Percentiles rank a stretch among this genome's conserved stretches.
phyloP scores from a whole-genome alignment of 1,140 invertebrate species.

The fruit fly (Drosophila melanogaster) region Release_6_plus_ISO1_MT NT_033777.3:27789001-27789500 shows the following conservation, averaged over 20 bases:
- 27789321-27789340: constrained; percentile 12
- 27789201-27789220: constrained; percentile 66
- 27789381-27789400: constrained; percentile 22
- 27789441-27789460: constrained; percentile 80
- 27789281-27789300: constrained; percentile 77
- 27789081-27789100: constrained; percentile 86
- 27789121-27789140: constrained; percentile 7
- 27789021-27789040: constrained; percentile 88
- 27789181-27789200: constrained; percentile 32
- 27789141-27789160: constrained; percentile 23
- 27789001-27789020: constrained; percentile 88
- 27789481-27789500: constrained; percentile 50
- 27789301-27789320: constrained; percentile 63
- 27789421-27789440: constrained; percentile 70
- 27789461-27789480: constrained; percentile 71
- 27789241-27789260: constrained; percentile 79
- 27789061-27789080: constrained; percentile 88
- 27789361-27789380: too few species aligned
- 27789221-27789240: constrained; percentile 64
- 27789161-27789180: constrained; percentile 67
- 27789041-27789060: constrained; percentile 87
- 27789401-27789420: constrained; percentile 75
- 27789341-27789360: background rate
- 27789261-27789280: constrained; percentile 78
- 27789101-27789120: constrained; percentile 86